A percentile compares a stretch with the other conserved stretches of the same genome.
phyloP scores from a whole-genome alignment of 2,888 invertebrate species.

The Amphipyra berbera region DNA sequence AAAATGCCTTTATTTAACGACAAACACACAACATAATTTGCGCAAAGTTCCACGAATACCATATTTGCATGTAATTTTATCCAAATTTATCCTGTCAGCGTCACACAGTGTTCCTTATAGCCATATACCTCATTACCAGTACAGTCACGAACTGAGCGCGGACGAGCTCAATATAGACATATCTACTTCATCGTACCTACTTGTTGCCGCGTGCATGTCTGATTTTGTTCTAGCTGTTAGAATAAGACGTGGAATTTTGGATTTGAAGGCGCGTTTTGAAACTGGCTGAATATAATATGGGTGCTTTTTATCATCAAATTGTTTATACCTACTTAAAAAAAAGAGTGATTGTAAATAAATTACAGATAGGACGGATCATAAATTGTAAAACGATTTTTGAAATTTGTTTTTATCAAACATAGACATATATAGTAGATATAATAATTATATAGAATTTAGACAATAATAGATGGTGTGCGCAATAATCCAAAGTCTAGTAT shows the following conservation, averaged over 20 bases:
- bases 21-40: constrained; percentile 7
- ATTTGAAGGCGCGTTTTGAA: not conserved
- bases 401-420: no score
- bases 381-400: no score
- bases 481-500: no score
- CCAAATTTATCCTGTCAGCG: constrained; percentile 49
- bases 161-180: constrained; percentile 68
- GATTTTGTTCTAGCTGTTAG: constrained; percentile 31
- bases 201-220: constrained; percentile 45
- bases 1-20: constrained; percentile 6
- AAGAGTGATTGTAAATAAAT: no score
- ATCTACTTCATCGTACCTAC: constrained; percentile 67
- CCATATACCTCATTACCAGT: constrained; percentile 72
- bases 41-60: constrained; percentile 44
- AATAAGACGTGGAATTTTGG: constrained; percentile 1
- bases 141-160: constrained; percentile 72
- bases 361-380: no score
- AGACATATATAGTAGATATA: no score
- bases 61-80: constrained; percentile 52
- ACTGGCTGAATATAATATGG: not conserved
- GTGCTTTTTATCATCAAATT: no score
- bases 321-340: no score
- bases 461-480: no score
- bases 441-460: no score
- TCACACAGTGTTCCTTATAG: constrained; percentile 51